Base-by-base conservation (phyloP, 2,888 invertebrate genomes). In the Hemithea aestivaria region DNA sequence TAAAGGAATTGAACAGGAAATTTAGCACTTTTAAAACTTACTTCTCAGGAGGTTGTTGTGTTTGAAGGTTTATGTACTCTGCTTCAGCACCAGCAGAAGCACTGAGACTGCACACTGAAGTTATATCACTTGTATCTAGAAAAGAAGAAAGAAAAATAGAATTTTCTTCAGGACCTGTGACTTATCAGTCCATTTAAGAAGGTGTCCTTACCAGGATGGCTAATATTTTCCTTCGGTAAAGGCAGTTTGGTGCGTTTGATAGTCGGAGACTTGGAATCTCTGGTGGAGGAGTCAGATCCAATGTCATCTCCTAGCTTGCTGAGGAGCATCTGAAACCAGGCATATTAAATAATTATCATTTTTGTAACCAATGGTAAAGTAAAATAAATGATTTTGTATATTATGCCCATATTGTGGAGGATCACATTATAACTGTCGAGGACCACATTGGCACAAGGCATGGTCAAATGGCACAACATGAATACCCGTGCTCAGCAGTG, bases 101-200 rank as follows among this genome's bases (percentile, higher is more conserved):
- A 11, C 92, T 92, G 2, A 92, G 83, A 52, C 92, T 93, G 69
- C 92, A 92, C 21, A 93, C 88, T 0, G 92, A 92, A 5, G 93
- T 93, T 34, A 93, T 88, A 58, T 93, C 93, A 47, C 92, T 92
- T 8, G 92, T 92, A 77, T 93, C 93, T 81, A 84, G 23, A 11
- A 12, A 32, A 27, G 2, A 16, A 35, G 21, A 8, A 28, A 16
- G 2, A 9, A 9, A 26, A 6, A 16, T 20, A 20, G 20, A 20
- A n/a, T n/a, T n/a, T n/a, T n/a, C n/a, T n/a, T n/a, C n/a, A n/a
- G n/a, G n/a, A n/a, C n/a, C n/a, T n/a, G n/a, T n/a, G n/a, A 16
- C 5, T 2, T 16, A 16, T 16, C 5, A 5, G 2, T 16, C 16
- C 16, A 5, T 2, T 16, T 16, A 2, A 2, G 16, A 16, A 6